These are phyloP conservation scores for Corythaixoides concolor DNA, from an alignment of 2,113 vertebrate genomes.

Conservation along the genomic window DNA sequence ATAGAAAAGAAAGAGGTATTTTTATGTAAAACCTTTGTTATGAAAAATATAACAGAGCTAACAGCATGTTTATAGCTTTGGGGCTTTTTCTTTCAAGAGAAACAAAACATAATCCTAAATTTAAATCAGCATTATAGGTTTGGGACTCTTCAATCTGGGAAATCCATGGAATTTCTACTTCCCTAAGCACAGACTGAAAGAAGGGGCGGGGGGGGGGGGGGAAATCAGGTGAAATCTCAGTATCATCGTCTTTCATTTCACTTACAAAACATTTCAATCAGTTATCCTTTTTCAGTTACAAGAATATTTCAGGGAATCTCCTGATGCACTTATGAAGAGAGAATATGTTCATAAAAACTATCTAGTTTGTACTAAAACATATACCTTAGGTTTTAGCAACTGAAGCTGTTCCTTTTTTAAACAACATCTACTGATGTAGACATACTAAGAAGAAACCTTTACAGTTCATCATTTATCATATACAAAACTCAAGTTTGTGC, in stretches of 20 bases:
- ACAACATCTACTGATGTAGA: not conserved
- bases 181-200: not conserved
- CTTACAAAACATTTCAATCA: not conserved
- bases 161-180: not conserved
- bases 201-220: accelerated
- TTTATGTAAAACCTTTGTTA: not conserved
- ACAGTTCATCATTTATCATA: not conserved
- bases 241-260: not conserved
- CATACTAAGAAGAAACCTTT: not conserved
- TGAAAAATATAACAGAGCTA: not conserved
- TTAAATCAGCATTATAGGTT: not conserved
- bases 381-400: not conserved
- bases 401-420: not conserved
- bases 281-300: not conserved
- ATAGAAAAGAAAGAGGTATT: not conserved
- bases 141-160: not conserved
- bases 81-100: not conserved
- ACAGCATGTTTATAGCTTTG: not conserved
- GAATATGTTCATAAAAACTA: not conserved
- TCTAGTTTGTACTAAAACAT: not conserved
- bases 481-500: not conserved
- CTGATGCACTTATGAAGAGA: not conserved
- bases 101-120: not conserved
- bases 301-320: not conserved
- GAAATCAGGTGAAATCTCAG: not conserved